A percentile compares a stretch with the other conserved stretches of the same genome.
These are phyloP conservation scores for Bombycilla garrulus DNA, from an alignment of 2,113 vertebrate species.

Conservation along the genomic window DNA sequence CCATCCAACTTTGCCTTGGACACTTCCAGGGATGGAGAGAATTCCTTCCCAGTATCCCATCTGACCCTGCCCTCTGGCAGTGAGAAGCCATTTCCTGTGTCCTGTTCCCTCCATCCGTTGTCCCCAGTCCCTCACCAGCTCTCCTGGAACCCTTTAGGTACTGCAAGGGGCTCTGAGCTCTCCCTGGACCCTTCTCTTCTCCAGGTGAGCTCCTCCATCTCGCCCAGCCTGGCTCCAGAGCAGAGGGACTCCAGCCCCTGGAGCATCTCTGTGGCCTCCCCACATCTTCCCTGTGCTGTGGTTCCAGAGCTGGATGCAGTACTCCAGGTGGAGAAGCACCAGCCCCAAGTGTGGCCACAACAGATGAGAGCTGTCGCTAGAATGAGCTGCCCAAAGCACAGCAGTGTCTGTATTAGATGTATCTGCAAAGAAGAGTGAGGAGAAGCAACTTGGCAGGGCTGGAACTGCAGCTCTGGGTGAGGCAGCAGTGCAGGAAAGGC, in stretches of 20 bases:
- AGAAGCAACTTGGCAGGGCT: not conserved
- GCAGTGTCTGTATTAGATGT: not conserved
- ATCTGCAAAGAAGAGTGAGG: not conserved
- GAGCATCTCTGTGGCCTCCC: not conserved
- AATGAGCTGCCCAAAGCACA: not conserved
- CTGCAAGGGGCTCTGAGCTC: not conserved
- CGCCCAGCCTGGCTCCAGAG: not conserved
- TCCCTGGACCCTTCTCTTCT: not conserved
- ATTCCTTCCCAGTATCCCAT: not conserved
- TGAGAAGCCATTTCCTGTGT: not conserved
- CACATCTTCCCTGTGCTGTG: not conserved
- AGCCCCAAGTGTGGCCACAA: not conserved
- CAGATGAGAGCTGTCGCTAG: rapidly evolving
- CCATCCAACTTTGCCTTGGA: rapidly evolving
- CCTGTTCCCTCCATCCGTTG: not conserved
- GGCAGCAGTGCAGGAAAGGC: not conserved
- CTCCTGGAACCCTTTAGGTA: not conserved
- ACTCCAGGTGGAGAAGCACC: not conserved
- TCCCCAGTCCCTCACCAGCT: not conserved
- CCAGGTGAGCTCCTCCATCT: not conserved
- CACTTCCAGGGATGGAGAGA: not conserved
- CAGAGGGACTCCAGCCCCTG: not conserved
- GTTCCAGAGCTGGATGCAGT: not conserved
- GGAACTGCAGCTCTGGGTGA: not conserved
- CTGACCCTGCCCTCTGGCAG: not conserved